Percentiles rank a stretch among this genome's conserved stretches.
Evolutionary conservation across 1,140 invertebrate genomes (phyloP).

Genomic region (Tetramorium simillimum): DNA sequence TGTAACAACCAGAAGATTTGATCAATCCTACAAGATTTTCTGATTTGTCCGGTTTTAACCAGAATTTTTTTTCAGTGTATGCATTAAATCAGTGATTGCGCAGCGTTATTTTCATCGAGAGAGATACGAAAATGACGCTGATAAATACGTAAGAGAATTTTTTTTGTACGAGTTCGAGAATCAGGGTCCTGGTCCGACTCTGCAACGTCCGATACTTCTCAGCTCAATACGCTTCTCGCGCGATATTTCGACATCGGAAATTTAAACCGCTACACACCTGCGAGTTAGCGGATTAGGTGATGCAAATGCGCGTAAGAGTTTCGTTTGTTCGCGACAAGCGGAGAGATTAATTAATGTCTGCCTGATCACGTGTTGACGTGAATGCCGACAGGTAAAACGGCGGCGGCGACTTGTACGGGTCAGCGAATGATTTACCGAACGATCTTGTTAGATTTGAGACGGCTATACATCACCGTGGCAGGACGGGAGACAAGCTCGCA

Average conservation of each 20-base stretch:
- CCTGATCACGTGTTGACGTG: not conserved
- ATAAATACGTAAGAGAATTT: no score
- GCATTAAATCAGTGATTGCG: no score
- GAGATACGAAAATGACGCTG: no score
- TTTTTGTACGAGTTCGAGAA: no score
- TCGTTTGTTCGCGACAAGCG: not conserved
- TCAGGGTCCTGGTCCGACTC: not conserved
- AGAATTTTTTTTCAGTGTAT: no score
- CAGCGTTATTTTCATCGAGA: no score
- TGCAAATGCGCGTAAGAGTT: not conserved
- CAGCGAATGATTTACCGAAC: not conserved
- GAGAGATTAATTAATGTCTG: constrained; percentile 9
- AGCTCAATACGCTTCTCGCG: not conserved
- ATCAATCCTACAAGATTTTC: no score
- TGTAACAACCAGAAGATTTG: no score
- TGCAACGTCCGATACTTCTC: not conserved
- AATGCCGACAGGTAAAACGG: not conserved
- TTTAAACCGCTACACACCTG: not conserved
- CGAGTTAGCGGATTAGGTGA: not conserved
- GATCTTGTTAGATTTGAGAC: constrained; percentile 6
- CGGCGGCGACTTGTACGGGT: not conserved
- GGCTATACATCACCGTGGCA: not conserved
- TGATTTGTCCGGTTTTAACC: no score
- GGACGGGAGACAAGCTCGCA: not conserved
- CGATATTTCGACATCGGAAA: not conserved